These are phyloP conservation scores for Pseudomyrmex concolor DNA, from an alignment of 1,140 invertebrate genomes.

Conservation along the genomic window DNA sequence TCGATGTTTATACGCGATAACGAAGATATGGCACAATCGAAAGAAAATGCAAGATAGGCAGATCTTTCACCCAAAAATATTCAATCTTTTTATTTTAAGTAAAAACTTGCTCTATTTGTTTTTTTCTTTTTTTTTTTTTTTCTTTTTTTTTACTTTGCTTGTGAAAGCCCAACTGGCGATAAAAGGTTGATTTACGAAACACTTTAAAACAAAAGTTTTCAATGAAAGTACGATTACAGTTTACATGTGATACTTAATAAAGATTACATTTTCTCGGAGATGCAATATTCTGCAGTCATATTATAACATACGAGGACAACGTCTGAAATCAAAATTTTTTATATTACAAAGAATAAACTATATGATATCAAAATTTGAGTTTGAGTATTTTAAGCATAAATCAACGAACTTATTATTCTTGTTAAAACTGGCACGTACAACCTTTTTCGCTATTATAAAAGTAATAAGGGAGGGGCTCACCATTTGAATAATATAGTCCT, in stretches of 20 bases:
- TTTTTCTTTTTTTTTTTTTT: background rate
- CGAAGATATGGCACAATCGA: conserved; percentile 71
- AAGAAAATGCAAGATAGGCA: conserved; percentile 57
- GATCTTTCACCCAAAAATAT: conserved; percentile 31
- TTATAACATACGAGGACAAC: conserved; percentile 24
- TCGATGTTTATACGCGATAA: conserved; percentile 10
- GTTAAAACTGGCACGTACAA: conserved; percentile 78
- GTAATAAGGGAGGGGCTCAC: conserved; percentile 68
- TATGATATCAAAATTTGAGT: conserved; percentile 56
- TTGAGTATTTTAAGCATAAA: conserved; percentile 69
- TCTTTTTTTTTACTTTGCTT: conserved; percentile 64
- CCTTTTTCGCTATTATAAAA: conserved; percentile 71
- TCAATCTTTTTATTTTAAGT: conserved; percentile 23
- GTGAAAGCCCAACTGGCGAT: conserved; percentile 77
- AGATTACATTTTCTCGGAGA: conserved; percentile 8
- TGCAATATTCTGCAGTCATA: conserved; percentile 11
- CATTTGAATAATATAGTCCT: conserved; percentile 61
- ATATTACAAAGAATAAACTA: conserved; percentile 19
- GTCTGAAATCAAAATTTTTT: conserved; percentile 39
- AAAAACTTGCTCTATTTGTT: too few relatives aligned
- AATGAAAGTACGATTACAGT: background rate
- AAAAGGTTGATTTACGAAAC: conserved; percentile 27
- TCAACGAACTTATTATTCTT: conserved; percentile 65
- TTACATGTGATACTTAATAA: background rate
- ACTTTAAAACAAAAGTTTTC: background rate